Evolutionary conservation across 2,113 vertebrate genomes (phyloP), one percentile per base, ranked within the genome.

Genomic region (Myotis brandtii): DNA sequence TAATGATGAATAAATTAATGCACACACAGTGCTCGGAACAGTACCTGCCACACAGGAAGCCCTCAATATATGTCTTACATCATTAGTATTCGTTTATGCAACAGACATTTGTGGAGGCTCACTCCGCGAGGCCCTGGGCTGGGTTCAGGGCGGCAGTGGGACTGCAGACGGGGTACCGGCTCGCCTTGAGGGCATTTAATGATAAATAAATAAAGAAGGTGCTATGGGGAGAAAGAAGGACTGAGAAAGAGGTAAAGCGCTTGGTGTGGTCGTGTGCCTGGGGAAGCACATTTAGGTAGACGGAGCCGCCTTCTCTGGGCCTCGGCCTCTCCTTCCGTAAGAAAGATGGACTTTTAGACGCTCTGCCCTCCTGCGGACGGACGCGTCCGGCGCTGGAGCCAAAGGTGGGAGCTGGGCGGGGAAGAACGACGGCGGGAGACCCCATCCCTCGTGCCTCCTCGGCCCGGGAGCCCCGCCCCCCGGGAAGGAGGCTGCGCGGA

Each of bases 401-500:
- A 64, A 54, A 13, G 37, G 12, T 30, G 34, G 18, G 48, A 76
- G 40, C 62, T 37, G n/a, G 3, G 16, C 0, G 3, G 5, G 6
- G 11, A 25, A 30, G 16, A n/a, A 30, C 0, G 8, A 54, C 10
- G 4, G 17, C 40, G 21, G 0, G 6, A 54, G 46, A 56, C 27
- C 27, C 17, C n/a, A 4, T 21, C 17, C 34, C 7, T 8, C 1
- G 5, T 6, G 7, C 27, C 16, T 34, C 40, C n/a, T 86, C 32
- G 18, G 18, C 48, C 21, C 10, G 6, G 37, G 62, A 67, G 9
- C 62, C 59, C 52, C 34, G 37, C 12, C 76, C 40, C 34, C 91
- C 6, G 0, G 25, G 25, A 34, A 14, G 21, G 30, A n/a, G 11
- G 30, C 23, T 8, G 48, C 0, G n/a, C 23, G 0, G 27, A 73